Base-by-base conservation (phyloP, 2,888 invertebrate species). In the Brassicogethes aeneus region DNA sequence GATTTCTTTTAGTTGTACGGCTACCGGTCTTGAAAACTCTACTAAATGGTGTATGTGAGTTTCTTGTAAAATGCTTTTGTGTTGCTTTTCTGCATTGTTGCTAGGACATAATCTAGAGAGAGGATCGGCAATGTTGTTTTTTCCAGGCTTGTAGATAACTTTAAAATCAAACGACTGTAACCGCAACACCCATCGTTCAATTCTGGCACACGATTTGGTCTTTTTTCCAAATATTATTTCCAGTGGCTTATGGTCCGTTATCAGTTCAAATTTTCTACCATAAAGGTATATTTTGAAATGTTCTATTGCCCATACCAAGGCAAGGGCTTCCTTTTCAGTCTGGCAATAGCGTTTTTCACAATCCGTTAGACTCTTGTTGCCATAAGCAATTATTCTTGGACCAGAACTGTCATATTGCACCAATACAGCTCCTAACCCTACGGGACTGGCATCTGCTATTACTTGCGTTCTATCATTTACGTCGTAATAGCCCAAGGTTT, bases 301-400 rank as follows among this genome's bases (percentile, higher is more conserved):
- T 40, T 55, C 64, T 62, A 41, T 10, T 59, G 42, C 61, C 65
- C 53, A 23, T 23, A 23, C 30, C 10, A 23, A 10, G 7, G 23
- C 23, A 5, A 23, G 10, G 7, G 23, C 23, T 23, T 23, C 23
- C 23, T 57, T 57, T 47, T 61, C 60, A 3, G 57, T 57, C 43
- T 62, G 60, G 5, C 56, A 68, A 47, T 62, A 60, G 7, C 52
- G 31, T 38, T 44, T 52, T 36, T 56, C 52, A 15, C 45, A 45
- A 7, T 55, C 50, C 3, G 51, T 42, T 15, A 55, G 33, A 32
- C 45, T 56, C 42, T 51, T 54, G 40, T 51, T 55, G 15, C 50
- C 54, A 42, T 47, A 57, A 14, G 48, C 43, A 16, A 57, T 54
- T 13, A 54, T 44, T 39, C 50, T 41, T 3, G 50, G 48, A 12